Base-by-base conservation (phyloP, 1,140 invertebrate genomes). In the Cardiocondyla obscurior region DNA sequence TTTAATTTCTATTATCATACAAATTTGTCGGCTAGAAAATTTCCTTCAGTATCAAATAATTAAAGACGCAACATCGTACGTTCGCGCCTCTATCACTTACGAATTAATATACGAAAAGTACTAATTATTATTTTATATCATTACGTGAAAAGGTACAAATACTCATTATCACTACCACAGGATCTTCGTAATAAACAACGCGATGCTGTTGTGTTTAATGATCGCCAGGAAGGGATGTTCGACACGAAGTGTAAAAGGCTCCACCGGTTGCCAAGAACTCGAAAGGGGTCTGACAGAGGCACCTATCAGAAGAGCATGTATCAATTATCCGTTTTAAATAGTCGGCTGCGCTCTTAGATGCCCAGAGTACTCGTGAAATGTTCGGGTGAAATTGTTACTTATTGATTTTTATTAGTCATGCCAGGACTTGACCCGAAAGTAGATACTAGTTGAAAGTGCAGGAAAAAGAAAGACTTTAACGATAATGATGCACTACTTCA, bases 141-240 rank as follows among this genome's bases (percentile, higher is more conserved):
- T 42, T 76, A 30, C 6, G 22, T 3, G 12, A 28, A 57, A 58
- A 12, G 16, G 3, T 39, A 73, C n/a, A 73, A 57, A 39, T 58
- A 39, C 28, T 19, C 10, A 19, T 28, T 42, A 39, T 53, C 30
- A 42, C 30, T 69, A 57, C n/a, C 22, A 46, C 33, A n/a, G 1
- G 7, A 81, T 28, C 25, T 64, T 65, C 58, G 12, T 22, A 53
- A 64, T 0, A 4, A 77, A 58, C 36, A 83, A 55, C 36, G 62
- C 14, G n/a, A 79, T 0, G 30, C 25, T n/a, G 25, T 36, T 14
- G 16, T 53, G 53, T 62, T 64, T 64, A 84, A 89, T 25, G 19
- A 87, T 62, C 25, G 42, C 81, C 74, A 89, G 49, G 46, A 89
- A 89, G 65, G 85, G 83, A 70, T 77, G 85, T 65, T 89, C 67